Percentiles rank a stretch among this genome's conserved stretches.
Conservation (phyloP, 2,113 vertebrate genomes). For the Esox niger region DNA sequence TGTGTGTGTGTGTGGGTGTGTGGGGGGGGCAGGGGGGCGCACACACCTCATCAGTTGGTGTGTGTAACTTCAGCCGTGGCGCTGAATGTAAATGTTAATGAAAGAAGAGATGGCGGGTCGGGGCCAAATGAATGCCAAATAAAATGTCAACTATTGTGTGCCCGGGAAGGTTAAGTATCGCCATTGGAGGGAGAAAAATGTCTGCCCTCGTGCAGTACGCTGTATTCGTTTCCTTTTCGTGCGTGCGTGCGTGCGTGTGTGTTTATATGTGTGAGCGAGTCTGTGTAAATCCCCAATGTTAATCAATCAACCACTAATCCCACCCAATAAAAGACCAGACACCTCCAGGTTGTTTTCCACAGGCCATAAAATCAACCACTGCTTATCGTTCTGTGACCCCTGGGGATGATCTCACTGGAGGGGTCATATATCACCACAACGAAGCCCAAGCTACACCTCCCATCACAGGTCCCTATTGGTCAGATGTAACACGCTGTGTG, state of each 20-base stretch:
- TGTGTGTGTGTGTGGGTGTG: not conserved
- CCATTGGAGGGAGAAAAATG: not conserved
- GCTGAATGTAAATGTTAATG: conserved; percentile 58
- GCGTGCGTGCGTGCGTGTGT: not conserved
- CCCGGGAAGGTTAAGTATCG: not conserved
- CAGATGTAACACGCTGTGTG: too few species aligned
- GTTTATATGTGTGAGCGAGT: conserved; percentile 2
- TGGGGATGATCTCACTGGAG: too few species aligned
- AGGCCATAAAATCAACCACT: too few species aligned
- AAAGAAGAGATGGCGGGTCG: conserved; percentile 47
- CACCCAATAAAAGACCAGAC: too few species aligned
- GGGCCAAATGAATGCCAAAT: conserved; percentile 51
- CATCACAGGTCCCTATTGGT: too few species aligned
- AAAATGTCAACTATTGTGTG: conserved; percentile 54
- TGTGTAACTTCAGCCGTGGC: conserved; percentile 19
- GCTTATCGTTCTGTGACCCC: too few species aligned
- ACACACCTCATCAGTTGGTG: not conserved
- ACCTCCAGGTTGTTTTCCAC: too few species aligned
- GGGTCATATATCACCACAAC: too few species aligned
- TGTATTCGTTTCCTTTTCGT: conserved; percentile 2
- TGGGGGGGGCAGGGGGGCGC: conserved; percentile 1
- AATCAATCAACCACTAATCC: not conserved
- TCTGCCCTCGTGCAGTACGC: not conserved
- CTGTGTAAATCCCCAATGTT: conserved; percentile 1
- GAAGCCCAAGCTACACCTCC: too few species aligned